These are phyloP conservation scores for Drosophila pseudotalamancana DNA, from an alignment of 2,888 invertebrate species.

Conservation along the genomic window DNA sequence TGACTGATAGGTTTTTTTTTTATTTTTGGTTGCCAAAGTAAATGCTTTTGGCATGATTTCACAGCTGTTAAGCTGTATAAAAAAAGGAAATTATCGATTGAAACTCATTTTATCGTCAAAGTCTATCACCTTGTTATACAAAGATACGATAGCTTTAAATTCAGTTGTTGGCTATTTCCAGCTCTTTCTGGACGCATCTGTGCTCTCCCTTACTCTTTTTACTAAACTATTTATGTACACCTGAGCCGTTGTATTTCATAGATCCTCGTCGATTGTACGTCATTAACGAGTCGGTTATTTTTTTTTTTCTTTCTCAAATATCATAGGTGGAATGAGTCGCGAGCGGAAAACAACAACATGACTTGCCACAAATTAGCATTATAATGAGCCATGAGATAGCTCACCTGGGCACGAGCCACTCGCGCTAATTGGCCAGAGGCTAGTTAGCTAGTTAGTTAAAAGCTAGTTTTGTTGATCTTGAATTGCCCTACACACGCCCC, in stretches of 20 bases:
- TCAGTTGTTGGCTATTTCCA: not conserved
- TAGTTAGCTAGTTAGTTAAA: slow-evolving; percentile 23
- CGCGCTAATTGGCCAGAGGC: slow-evolving; percentile 41
- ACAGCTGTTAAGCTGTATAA: slow-evolving; percentile 31
- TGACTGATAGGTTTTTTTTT: slow-evolving; percentile 49
- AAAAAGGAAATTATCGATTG: slow-evolving; percentile 16
- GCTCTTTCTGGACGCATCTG: not conserved
- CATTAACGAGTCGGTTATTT: slow-evolving; percentile 27
- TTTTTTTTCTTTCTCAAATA: not conserved
- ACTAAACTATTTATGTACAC: not conserved
- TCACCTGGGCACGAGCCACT: slow-evolving; percentile 74
- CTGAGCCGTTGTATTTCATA: slow-evolving; percentile 10
- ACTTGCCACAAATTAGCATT: slow-evolving; percentile 66
- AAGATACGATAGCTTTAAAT: slow-evolving; percentile 1
- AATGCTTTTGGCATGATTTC: slow-evolving; percentile 67
- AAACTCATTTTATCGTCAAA: slow-evolving; percentile 30
- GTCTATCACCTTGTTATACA: slow-evolving; percentile 38
- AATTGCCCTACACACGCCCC: slow-evolving; percentile 62
- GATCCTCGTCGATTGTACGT: slow-evolving; percentile 25
- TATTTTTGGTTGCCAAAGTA: slow-evolving; percentile 52
- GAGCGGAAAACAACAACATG: slow-evolving; percentile 46
- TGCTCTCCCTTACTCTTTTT: slow-evolving; percentile 20
- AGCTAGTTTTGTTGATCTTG: slow-evolving; percentile 48
- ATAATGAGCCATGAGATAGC: slow-evolving; percentile 66
- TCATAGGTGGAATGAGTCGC: slow-evolving; percentile 49